These are phyloP conservation scores for Agelastica alni DNA, from an alignment of 2,888 invertebrate species.

Conservation along the genomic window DNA sequence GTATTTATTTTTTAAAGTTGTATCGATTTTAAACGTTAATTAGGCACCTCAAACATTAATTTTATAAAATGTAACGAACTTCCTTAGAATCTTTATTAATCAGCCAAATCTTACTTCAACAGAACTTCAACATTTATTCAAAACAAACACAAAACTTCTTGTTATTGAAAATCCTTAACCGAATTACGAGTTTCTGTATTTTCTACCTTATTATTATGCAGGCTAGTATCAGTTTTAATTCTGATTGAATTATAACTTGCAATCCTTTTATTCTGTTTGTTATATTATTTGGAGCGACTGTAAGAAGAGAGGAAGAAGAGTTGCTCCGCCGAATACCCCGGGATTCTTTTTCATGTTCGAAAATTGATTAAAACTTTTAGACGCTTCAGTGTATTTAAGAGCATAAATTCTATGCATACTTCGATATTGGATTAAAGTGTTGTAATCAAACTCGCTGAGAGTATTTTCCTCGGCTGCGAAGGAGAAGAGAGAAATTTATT, in stretches of 20 bases:
- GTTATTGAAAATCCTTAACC: constrained; percentile 32
- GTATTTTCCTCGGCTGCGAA: constrained; percentile 40
- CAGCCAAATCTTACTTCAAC: constrained; percentile 9
- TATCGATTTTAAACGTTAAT: no score
- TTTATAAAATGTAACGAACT: no score
- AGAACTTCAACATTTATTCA: constrained; percentile 24
- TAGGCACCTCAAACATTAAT: no score
- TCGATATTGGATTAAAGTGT: constrained; percentile 58
- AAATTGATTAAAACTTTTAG: constrained; percentile 58
- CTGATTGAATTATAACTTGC: constrained; percentile 41
- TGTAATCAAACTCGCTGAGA: constrained; percentile 48
- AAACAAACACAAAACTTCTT: constrained; percentile 28
- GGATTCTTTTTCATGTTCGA: constrained; percentile 55
- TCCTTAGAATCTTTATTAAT: constrained; percentile 11
- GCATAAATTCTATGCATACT: constrained; percentile 59
- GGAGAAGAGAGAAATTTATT: constrained; percentile 49
- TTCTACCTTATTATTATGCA: constrained; percentile 38
- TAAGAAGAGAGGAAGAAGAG: constrained; percentile 21
- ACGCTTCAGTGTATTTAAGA: constrained; percentile 56
- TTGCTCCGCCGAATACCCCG: constrained; percentile 31
- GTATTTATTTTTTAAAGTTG: no score
- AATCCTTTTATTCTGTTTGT: constrained; percentile 40
- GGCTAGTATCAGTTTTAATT: constrained; percentile 39
- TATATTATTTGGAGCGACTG: constrained; percentile 34
- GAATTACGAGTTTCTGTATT: constrained; percentile 30